phyloP scores from a whole-genome alignment of 2,888 invertebrate genomes.

The Drosophila nr. fundita region DNA sequence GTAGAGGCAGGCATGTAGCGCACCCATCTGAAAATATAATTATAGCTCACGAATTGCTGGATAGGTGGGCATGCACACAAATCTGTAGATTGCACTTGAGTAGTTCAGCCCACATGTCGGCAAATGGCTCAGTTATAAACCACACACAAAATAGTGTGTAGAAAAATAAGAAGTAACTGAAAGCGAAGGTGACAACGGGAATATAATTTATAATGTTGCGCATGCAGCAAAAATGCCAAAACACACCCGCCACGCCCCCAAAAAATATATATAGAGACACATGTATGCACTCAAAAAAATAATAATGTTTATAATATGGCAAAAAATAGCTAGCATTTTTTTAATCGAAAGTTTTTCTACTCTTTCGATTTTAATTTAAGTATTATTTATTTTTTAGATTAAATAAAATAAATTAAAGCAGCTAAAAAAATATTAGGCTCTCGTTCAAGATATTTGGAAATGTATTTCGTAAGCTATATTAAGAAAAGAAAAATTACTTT shows the following conservation, averaged over 20 bases:
- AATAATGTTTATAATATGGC: not conserved
- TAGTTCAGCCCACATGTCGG: conserved; percentile 66
- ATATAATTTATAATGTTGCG: conserved; percentile 74
- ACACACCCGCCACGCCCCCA: conserved; percentile 67
- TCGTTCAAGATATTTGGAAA: not conserved
- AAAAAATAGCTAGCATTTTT: fast-evolving
- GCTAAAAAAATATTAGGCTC: too few species aligned
- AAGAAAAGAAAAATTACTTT: not conserved
- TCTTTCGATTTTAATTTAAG: not conserved
- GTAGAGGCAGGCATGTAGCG: conserved; percentile 41
- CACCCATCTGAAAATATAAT: conserved; percentile 63
- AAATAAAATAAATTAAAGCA: too few species aligned
- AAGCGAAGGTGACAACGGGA: conserved; percentile 78
- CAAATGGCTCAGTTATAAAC: conserved; percentile 19
- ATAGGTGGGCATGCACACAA: conserved; percentile 58
- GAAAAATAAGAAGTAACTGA: conserved; percentile 33
- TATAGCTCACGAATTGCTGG: conserved; percentile 62
- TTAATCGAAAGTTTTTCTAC: not conserved
- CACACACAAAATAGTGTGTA: conserved; percentile 11
- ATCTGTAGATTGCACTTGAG: conserved; percentile 78
- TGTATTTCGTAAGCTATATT: not conserved
- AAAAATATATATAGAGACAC: conserved; percentile 28
- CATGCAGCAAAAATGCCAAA: conserved; percentile 74
- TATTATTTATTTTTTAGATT: not conserved
- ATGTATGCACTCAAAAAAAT: not conserved